Base-by-base conservation (phyloP, 2,888 invertebrate species). In the Pharmacophagus antenor region DNA sequence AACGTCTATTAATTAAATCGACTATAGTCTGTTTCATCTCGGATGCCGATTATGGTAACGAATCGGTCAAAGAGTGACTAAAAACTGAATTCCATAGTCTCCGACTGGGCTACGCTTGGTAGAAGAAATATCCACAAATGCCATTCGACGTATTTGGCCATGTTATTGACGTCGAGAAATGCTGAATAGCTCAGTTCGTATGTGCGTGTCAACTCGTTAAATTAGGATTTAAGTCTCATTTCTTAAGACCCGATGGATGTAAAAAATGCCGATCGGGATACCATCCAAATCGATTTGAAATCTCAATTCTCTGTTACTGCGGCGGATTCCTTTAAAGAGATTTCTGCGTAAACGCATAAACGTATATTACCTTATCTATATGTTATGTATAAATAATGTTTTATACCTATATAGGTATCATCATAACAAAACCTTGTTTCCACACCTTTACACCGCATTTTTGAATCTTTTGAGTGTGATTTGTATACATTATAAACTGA, bases 1-100 rank as follows among this genome's bases (percentile, higher is more conserved):
- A 79, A 76, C 76, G 66, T 73, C 74, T 82, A 85, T 84, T 80
- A 80, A 82, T 84, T 83, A 79, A 79, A 80, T 77, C 71, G 74
- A 75, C 71, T 76, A 74, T 73, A 77, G 73, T 72, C 66, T 60
- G 71, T 74, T 73, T 73, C 73, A 78, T 80, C 79, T 74, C 66
- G 61, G 67, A 72, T 64, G 70, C 77, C 77, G 70, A 77, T 80
- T 84, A 86, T 72, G 80, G 83, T 69, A 70, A 69, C 71, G 70
- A 67, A 77, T 76, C 72, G 76, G 71, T 70, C 75, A 71, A 74
- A 69, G 69, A 67, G 67, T 69, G 70, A 70, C 79, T 82, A 84
- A 86, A 85, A 84, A 82, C 77, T 76, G 71, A 84, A 85, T 82
- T 80, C 83, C 76, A 65, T 49, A 62, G 65, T 62, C 46, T 67